These are phyloP conservation scores for Protosalanx chinensis DNA, from an alignment of 2,797 vertebrate species.

Conservation along the genomic window DNA sequence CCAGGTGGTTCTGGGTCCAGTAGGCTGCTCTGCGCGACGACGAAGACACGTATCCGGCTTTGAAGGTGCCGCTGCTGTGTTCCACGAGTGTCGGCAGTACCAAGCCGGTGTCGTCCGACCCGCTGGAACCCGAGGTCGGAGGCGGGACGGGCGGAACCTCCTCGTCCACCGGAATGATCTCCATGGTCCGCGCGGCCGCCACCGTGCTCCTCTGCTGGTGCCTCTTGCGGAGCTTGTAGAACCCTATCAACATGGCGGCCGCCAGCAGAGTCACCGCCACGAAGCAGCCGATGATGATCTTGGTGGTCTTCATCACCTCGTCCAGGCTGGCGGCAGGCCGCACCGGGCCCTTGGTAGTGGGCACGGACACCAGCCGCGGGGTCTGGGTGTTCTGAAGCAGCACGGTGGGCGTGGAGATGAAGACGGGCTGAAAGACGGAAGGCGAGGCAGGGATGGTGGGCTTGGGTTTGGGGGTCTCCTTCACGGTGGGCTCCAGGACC, in stretches of 20 bases:
- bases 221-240: conserved; percentile 97
- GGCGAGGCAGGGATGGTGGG: conserved; percentile 84
- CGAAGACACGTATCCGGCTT: conserved; percentile 70
- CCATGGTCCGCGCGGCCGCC: conserved; percentile 86
- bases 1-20: conserved; percentile 91
- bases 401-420: conserved; percentile 94
- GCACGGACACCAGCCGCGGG: conserved; percentile 81
- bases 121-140: conserved; percentile 71
- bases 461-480: conserved; percentile 88
- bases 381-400: conserved; percentile 88
- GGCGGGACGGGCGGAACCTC: conserved; percentile 81
- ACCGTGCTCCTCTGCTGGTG: conserved; percentile 96
- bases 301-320: conserved; percentile 98
- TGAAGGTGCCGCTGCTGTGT: conserved; percentile 95
- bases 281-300: conserved; percentile 98
- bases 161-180: conserved; percentile 94
- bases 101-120: conserved; percentile 84
- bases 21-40: conserved; percentile 77
- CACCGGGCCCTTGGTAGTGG: conserved; percentile 78
- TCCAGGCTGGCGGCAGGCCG: conserved; percentile 88
- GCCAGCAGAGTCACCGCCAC: conserved; percentile 94
- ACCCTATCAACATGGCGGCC: conserved; percentile 94
- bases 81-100: conserved; percentile 86
- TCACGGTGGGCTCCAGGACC: conserved; percentile 85
- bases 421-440: conserved; percentile 92